phyloP scores from a whole-genome alignment of 2,888 invertebrate species.

The Argyresthia goedartella region DNA sequence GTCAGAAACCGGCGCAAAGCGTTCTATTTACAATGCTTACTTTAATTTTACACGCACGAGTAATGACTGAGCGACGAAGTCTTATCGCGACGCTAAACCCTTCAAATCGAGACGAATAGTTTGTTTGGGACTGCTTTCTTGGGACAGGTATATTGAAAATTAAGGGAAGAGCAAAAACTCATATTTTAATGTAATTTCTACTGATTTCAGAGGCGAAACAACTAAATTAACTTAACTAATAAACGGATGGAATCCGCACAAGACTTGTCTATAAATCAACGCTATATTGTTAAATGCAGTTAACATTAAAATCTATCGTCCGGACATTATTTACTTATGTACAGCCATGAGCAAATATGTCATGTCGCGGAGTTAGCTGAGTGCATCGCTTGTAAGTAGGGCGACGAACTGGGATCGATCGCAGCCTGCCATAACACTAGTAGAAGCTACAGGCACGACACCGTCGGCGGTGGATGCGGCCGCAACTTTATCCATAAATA shows the following conservation, averaged over 20 bases:
- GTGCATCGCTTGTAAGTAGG: slow-evolving; percentile 63
- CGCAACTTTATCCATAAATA: slow-evolving; percentile 65
- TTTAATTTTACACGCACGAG: neutral
- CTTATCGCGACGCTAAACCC: neutral
- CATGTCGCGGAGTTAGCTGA: slow-evolving; percentile 29
- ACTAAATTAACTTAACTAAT: too few relatives aligned
- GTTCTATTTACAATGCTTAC: neutral
- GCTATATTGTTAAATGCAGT: too few relatives aligned
- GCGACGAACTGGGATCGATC: slow-evolving; percentile 70
- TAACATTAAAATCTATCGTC: too few relatives aligned
- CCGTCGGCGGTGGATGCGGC: slow-evolving; percentile 5
- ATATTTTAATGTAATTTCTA: too few relatives aligned
- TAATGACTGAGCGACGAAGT: neutral
- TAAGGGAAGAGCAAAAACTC: too few relatives aligned
- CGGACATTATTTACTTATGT: neutral
- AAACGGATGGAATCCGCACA: too few relatives aligned
- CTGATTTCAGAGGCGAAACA: too few relatives aligned
- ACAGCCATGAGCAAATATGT: slow-evolving; percentile 17
- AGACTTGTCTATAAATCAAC: too few relatives aligned
- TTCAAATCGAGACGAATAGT: neutral
- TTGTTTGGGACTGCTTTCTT: too few relatives aligned
- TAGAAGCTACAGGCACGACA: too few relatives aligned
- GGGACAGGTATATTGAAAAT: too few relatives aligned
- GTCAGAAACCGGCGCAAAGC: too few relatives aligned
- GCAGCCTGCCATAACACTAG: slow-evolving; percentile 16